These are phyloP conservation scores for Tiliacea citrago DNA, from an alignment of 2,888 invertebrate genomes.

Conservation along the genomic window DNA sequence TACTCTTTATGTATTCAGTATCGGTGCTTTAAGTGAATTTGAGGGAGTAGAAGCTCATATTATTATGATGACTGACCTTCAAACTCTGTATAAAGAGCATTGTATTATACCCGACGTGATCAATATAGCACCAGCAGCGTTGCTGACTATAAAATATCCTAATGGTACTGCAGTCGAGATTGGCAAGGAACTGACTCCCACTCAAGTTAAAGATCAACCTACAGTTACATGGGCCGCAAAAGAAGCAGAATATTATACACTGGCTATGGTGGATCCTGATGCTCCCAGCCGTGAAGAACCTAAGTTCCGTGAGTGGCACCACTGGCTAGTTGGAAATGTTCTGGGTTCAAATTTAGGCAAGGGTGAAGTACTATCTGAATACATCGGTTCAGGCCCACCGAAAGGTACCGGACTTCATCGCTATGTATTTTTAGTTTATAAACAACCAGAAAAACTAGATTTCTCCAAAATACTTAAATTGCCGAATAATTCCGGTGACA, in stretches of 20 bases:
- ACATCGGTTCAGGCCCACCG: constrained; percentile 92
- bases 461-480: constrained; percentile 83
- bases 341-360: constrained; percentile 91
- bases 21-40: constrained; percentile 10
- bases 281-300: constrained; percentile 94
- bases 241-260: constrained; percentile 91
- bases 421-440: constrained; percentile 93
- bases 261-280: constrained; percentile 93
- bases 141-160: constrained; percentile 88
- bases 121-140: constrained; percentile 89
- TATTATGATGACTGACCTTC: constrained; percentile 79
- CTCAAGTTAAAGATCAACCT: constrained; percentile 93
- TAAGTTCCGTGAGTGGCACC: constrained; percentile 93
- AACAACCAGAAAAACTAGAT: constrained; percentile 89
- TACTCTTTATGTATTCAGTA: constrained; percentile 1
- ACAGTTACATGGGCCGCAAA: constrained; percentile 92
- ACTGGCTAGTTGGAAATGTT: constrained; percentile 95
- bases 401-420: constrained; percentile 93
- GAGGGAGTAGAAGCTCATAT: constrained; percentile 5
- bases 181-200: constrained; percentile 93
- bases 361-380: constrained; percentile 92
- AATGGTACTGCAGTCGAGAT: constrained; percentile 87
- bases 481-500: constrained; percentile 86
- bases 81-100: constrained; percentile 86
- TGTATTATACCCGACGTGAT: constrained; percentile 93